These are phyloP conservation scores for Sorex maritimensis DNA, from an alignment of 2,797 vertebrate species.

Conservation along the genomic window DNA sequence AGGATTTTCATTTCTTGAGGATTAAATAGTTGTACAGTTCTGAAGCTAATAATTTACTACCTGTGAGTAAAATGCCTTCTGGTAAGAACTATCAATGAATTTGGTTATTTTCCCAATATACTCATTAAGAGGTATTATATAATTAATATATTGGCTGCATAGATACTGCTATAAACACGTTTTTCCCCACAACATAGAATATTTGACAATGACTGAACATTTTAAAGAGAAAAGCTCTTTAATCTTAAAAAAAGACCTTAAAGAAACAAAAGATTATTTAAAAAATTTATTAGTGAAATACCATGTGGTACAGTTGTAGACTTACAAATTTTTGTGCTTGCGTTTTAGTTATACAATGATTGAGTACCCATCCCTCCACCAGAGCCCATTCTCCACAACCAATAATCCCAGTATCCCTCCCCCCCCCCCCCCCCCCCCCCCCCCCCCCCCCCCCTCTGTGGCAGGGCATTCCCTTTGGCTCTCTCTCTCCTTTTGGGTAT, in stretches of 20 bases:
- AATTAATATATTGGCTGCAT: neutral
- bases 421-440: too few species aligned
- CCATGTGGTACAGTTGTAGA: too few species aligned
- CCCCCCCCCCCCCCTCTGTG: too few species aligned
- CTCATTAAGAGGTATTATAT: neutral
- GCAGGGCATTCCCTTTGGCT: too few species aligned
- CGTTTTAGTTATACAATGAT: too few species aligned
- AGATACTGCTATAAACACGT: neutral
- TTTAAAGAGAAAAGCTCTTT: slow-evolving; percentile 79
- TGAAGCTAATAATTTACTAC: slow-evolving; percentile 4
- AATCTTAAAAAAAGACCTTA: slow-evolving; percentile 84
- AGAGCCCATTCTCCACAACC: too few species aligned
- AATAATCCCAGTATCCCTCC: too few species aligned
- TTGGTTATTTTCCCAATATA: neutral
- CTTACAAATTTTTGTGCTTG: too few species aligned
- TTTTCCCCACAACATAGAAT: neutral
- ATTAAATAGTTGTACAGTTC: neutral
- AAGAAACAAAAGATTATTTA: slow-evolving; percentile 72
- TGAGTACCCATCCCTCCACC: too few species aligned
- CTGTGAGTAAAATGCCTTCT: neutral
- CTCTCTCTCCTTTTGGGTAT: too few species aligned
- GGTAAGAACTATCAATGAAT: neutral
- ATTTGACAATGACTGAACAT: slow-evolving; percentile 56
- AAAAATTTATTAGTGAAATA: too few species aligned
- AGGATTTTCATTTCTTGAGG: neutral